These are phyloP conservation scores for Tonatia bakeri DNA, from an alignment of 2,113 vertebrate species.

Conservation along the genomic window DNA sequence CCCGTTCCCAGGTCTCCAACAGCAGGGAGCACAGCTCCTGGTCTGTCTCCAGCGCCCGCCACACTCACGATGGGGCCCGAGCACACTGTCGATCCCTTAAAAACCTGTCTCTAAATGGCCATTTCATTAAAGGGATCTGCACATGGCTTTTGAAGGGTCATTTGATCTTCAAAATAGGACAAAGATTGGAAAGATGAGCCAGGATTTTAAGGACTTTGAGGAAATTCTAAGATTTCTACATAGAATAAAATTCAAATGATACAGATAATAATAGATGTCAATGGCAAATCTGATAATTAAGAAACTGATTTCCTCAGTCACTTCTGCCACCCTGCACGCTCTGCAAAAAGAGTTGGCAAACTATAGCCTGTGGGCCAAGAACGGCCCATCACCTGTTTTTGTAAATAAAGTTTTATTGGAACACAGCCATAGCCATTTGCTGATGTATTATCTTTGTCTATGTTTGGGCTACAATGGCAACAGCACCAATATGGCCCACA, in stretches of 20 bases:
- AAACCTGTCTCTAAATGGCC: not conserved
- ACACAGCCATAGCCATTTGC: not conserved
- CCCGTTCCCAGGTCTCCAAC: not conserved
- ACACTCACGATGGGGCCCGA: not conserved
- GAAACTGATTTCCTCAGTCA: not conserved
- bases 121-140: not conserved
- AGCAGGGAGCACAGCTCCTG: no score
- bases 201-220: not conserved
- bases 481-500: fast-evolving
- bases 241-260: not conserved
- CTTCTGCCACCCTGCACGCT: not conserved
- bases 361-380: not conserved
- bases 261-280: not conserved
- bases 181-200: not conserved
- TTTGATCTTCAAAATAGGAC: not conserved
- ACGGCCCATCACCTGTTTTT: not conserved
- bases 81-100: not conserved
- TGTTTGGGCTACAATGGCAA: not conserved
- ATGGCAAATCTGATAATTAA: not conserved
- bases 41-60: not conserved
- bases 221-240: not conserved
- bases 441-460: no score
- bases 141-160: not conserved
- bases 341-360: not conserved
- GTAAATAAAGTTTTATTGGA: not conserved